These are phyloP conservation scores for Acleris literana DNA, from an alignment of 2,888 invertebrate species.

Conservation along the genomic window DNA sequence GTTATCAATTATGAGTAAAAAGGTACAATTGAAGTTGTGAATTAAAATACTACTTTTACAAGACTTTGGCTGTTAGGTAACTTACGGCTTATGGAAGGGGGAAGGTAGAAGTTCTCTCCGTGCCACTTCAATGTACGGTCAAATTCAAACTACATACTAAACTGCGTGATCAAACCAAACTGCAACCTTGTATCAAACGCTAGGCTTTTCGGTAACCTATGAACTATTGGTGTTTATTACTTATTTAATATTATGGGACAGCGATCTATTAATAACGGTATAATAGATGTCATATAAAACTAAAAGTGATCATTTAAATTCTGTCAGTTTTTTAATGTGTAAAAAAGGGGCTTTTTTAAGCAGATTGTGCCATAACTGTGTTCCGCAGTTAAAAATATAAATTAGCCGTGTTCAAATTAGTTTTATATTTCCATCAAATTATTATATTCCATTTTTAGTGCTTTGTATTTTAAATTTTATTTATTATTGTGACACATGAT, in stretches of 20 bases:
- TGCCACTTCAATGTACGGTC: constrained; percentile 51
- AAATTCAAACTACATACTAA: constrained; percentile 31
- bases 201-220: constrained; percentile 8
- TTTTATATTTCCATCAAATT: too few species aligned
- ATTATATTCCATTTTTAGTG: too few species aligned
- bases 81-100: constrained; percentile 56
- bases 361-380: too few species aligned
- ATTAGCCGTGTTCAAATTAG: too few species aligned
- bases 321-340: too few species aligned
- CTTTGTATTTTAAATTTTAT: too few species aligned
- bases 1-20: constrained; percentile 20
- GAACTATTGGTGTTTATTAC: constrained; percentile 6
- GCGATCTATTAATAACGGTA: not conserved
- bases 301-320: too few species aligned
- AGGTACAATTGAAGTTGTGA: constrained; percentile 17
- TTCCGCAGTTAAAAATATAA: too few species aligned
- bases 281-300: too few species aligned
- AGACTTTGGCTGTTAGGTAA: constrained; percentile 79
- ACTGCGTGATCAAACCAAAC: constrained; percentile 3
- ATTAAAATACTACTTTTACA: constrained; percentile 44
- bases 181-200: constrained; percentile 3
- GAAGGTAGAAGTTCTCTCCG: constrained; percentile 39
- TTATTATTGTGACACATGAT: too few species aligned
- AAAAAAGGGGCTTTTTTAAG: too few species aligned
- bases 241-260: constrained; percentile 5